Conservation (phyloP, 2,113 vertebrate species). For the Orcinus orca region DNA sequence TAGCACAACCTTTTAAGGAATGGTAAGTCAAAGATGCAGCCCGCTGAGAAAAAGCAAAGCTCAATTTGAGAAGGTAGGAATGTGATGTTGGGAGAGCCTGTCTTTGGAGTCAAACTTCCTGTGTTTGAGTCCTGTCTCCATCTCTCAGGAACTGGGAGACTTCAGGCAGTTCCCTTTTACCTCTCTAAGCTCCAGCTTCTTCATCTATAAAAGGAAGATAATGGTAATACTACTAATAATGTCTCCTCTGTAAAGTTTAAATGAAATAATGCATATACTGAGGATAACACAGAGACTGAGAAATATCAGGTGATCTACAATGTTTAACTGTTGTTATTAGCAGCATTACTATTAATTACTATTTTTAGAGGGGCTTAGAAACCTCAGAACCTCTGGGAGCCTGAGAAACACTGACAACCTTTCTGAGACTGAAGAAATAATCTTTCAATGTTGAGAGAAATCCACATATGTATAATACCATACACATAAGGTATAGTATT, state of each 20-base stretch:
- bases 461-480: accelerated
- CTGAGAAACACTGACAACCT: neutral
- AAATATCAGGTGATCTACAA: neutral
- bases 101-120: too few species aligned
- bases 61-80: neutral
- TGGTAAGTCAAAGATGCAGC: neutral
- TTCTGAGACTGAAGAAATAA: neutral
- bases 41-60: neutral
- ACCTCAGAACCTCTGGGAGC: neutral
- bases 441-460: neutral
- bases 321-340: neutral
- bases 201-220: neutral
- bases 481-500: too few species aligned
- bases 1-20: neutral
- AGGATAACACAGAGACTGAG: neutral
- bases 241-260: neutral
- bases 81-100: neutral
- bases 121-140: too few species aligned
- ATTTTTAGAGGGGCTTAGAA: neutral
- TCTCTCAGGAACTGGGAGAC: neutral
- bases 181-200: neutral
- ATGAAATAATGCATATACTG: neutral
- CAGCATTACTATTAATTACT: neutral
- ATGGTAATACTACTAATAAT: neutral
- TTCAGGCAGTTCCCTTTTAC: neutral